These are phyloP conservation scores for Apeira syringaria DNA, from an alignment of 2,888 invertebrate species.

Conservation along the genomic window DNA sequence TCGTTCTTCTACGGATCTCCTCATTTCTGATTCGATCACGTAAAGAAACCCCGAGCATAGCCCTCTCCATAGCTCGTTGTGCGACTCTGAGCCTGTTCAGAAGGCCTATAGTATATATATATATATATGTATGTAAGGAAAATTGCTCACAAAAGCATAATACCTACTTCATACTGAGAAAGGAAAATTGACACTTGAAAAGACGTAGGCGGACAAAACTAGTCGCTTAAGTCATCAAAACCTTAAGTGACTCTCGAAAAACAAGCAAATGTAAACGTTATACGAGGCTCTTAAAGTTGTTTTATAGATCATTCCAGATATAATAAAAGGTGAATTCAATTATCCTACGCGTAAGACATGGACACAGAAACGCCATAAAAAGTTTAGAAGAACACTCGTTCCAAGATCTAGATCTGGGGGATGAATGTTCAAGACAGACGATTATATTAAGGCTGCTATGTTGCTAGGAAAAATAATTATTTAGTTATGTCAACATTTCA, in stretches of 20 bases:
- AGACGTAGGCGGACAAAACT: constrained; percentile 34
- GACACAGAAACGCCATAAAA: constrained; percentile 39
- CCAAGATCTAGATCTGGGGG: constrained; percentile 35
- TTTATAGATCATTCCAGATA: constrained; percentile 33
- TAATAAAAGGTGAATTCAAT: constrained; percentile 52
- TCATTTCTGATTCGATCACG: too few relatives aligned
- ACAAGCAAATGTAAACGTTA: constrained; percentile 34
- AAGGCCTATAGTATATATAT: too few relatives aligned
- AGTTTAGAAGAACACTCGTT: constrained; percentile 41
- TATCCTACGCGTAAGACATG: constrained; percentile 38
- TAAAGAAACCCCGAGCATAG: too few relatives aligned
- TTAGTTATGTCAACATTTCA: not conserved
- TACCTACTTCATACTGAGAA: constrained; percentile 16
- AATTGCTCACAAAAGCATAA: constrained; percentile 16
- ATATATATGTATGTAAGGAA: constrained; percentile 9
- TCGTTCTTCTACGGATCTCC: too few relatives aligned
- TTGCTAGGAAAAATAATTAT: constrained; percentile 7
- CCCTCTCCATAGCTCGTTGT: too few relatives aligned
- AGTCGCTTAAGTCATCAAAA: constrained; percentile 34
- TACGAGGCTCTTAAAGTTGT: constrained; percentile 31
- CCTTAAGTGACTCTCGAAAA: constrained; percentile 30
- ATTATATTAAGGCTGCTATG: constrained; percentile 20
- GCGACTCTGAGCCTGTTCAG: too few relatives aligned
- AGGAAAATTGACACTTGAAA: constrained; percentile 31
- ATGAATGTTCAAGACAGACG: constrained; percentile 32